Evolutionary conservation across 1,140 invertebrate genomes (phyloP), one percentile per base, ranked within the genome.

Genomic region (Ostrea denselamellosa): DNA sequence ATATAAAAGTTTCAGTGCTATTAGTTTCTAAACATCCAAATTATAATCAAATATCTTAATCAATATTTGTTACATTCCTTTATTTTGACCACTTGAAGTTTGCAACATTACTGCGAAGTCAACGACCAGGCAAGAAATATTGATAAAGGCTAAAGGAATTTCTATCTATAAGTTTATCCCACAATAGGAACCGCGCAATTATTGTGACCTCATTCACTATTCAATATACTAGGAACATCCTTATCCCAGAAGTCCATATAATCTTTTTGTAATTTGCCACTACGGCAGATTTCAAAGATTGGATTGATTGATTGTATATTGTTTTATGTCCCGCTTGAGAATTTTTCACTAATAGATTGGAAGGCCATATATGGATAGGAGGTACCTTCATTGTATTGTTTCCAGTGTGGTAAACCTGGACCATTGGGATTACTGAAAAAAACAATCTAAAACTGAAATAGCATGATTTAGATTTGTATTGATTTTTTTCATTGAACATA

Each of bases 401-500:
- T 14, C 68, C 68, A 77, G 3, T 28, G 22, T 17, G 68, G 28
- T 8, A 77, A 25, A 4, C 68, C 68, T 9, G 68, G 68, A 34
- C 68, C 68, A 34, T 77, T 77, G 25, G 68, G 68, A 0, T 77
- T 14, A 12, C 68, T 77, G 68, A 44, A 77, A 71, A 71, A 77
- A 77, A 44, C 9, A 71, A 28, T 14, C 9, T 28, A 12, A 19
- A 3, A 25, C 8, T 5, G 25, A 81, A 10, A 81, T 12, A 17
- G 22, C 14, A 12, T 19, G 3, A 9, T 28, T 0, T 10, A 34
- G 22, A 22, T 9, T 22, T 1, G 14, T 25, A 19, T 8, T 25
- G 17, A 28, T 51, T 22, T 81, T 2, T 28, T 5, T 25, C 10
- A 14, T 71, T 4, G 68, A 25, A 7, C 14, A 71, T 9, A 3